Evolutionary conservation across 1,140 invertebrate species (phyloP), one percentile per base, ranked within the genome.

Genomic region (Macrocentrus cingulum): DNA sequence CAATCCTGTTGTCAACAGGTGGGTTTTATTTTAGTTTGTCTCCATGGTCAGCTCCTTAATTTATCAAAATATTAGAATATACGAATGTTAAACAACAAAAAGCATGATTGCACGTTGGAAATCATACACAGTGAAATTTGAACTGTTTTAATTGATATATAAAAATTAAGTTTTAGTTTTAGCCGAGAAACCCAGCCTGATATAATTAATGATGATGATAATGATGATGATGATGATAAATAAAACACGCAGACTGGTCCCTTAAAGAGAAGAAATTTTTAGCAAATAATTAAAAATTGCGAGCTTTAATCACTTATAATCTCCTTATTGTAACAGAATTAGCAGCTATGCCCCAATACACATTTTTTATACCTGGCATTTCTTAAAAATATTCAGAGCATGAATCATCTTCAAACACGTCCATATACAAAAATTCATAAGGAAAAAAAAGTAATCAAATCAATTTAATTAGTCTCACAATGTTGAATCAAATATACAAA

Each of bases 1-100:
- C 53, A 48, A 68, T 73, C 67, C 56, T 73, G 67, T 74, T 69
- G 58, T 65, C 64, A 63, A 68, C 65, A 74, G 68, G 65, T 73
- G 70, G 65, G 68, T 71, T n/a, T n/a, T n/a, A n/a, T n/a, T n/a
- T n/a, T n/a, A n/a, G n/a, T n/a, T n/a, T n/a, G n/a, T n/a, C n/a
- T n/a, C n/a, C n/a, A n/a, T n/a, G n/a, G n/a, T n/a, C n/a, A n/a
- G n/a, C n/a, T n/a, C n/a, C n/a, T n/a, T n/a, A n/a, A n/a, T n/a
- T n/a, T n/a, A n/a, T n/a, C n/a, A n/a, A n/a, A n/a, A n/a, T n/a
- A n/a, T n/a, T n/a, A n/a, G n/a, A n/a, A n/a, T n/a, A n/a, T n/a
- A n/a, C n/a, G 25, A 29, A 5, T 29, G 25, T 4, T 29, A 5
- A 29, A 5, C 25, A 29, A 9, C 25, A 22, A 50, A 59, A 42